phyloP scores from a whole-genome alignment of 2,797 vertebrate species.

The Poecilia gillii region DNA sequence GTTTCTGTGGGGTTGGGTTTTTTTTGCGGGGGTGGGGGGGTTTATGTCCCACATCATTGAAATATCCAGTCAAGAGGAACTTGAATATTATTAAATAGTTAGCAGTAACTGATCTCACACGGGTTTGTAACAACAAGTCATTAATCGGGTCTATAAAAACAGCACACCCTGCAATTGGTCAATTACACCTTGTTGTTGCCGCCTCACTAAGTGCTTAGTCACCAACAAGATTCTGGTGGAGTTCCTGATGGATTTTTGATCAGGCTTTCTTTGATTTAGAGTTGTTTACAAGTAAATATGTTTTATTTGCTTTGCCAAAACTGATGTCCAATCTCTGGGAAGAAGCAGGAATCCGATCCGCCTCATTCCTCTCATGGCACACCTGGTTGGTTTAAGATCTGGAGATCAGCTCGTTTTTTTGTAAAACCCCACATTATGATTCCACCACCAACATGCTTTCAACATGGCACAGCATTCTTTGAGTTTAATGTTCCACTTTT shows the following conservation, averaged over 20 bases:
- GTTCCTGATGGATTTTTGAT: background rate
- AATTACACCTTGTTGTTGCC: background rate
- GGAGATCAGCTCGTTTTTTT: background rate
- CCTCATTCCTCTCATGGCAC: background rate
- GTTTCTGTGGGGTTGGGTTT: background rate
- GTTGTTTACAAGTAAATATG: background rate
- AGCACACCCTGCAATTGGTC: background rate
- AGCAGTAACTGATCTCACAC: background rate
- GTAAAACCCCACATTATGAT: background rate
- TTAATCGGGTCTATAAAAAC: background rate
- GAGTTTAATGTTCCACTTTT: background rate
- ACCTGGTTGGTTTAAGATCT: background rate
- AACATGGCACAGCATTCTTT: background rate
- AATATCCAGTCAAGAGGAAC: background rate
- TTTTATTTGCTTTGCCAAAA: background rate
- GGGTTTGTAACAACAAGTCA: background rate
- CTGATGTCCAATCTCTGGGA: background rate
- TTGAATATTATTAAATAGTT: background rate
- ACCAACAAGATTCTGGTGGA: background rate
- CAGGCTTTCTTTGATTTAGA: background rate
- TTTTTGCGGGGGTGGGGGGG: background rate
- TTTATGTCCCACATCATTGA: background rate
- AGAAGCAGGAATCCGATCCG: background rate
- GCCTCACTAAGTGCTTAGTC: background rate
- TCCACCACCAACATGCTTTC: background rate